A percentile compares a stretch with the other conserved stretches of the same genome.
These are phyloP conservation scores for Limnothrissa miodon DNA, from an alignment of 2,113 vertebrate genomes.

Conservation along the genomic window DNA sequence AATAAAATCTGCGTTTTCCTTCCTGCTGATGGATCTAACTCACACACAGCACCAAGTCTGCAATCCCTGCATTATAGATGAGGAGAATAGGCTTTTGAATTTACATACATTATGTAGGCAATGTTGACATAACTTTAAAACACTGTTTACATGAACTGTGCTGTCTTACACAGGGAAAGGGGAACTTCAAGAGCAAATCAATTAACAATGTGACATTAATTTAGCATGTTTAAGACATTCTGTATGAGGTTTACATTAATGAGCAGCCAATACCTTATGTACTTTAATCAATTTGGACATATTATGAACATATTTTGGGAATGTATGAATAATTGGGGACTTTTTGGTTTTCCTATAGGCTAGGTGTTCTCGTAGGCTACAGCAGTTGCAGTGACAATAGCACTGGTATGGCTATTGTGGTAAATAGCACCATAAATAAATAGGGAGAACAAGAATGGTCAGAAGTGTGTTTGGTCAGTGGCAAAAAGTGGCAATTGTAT, in stretches of 20 bases:
- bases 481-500: too few relatives aligned
- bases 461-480: too few relatives aligned
- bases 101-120: slow-evolving; percentile 14
- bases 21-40: not conserved
- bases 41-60: not conserved
- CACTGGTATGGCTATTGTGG: too few relatives aligned
- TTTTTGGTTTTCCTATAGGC: too few relatives aligned
- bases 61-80: not conserved
- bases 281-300: not conserved
- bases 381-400: too few relatives aligned
- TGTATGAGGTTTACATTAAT: not conserved
- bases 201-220: not conserved
- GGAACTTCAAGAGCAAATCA: not conserved
- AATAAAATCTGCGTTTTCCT: not conserved
- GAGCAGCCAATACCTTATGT: not conserved
- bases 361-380: too few relatives aligned
- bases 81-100: not conserved
- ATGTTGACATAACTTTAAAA: slow-evolving; percentile 14
- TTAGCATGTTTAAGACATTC: not conserved
- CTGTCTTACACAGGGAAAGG: not conserved
- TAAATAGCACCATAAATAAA: too few relatives aligned
- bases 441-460: too few relatives aligned
- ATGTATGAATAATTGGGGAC: too few relatives aligned
- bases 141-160: not conserved
- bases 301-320: too few relatives aligned